A percentile compares a stretch with the other conserved stretches of the same genome.
phyloP scores from a whole-genome alignment of 1,140 invertebrate species.

The Melitaea cinxia region DNA sequence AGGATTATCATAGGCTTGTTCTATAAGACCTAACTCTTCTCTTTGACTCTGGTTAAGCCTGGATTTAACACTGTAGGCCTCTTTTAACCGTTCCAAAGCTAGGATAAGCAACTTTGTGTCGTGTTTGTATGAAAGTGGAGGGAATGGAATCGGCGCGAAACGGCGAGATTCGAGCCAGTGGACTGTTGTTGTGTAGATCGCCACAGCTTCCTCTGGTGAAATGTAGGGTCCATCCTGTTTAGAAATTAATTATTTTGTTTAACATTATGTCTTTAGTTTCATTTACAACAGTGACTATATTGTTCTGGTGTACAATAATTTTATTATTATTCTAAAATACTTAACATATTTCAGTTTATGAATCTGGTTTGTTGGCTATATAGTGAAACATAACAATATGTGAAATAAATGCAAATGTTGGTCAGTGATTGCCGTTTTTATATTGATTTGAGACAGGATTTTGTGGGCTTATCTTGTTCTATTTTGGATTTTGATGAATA shows the following conservation, averaged over 20 bases:
- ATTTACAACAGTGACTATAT: too few species aligned
- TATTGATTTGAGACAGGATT: too few species aligned
- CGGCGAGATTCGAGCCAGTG: conserved; percentile 99
- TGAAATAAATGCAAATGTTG: too few species aligned
- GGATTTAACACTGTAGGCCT: conserved; percentile 99
- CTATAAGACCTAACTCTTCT: conserved; percentile 98
- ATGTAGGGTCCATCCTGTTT: conserved; percentile 98
- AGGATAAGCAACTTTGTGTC: conserved; percentile 99
- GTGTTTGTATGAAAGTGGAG: conserved; percentile 99
- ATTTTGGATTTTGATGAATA: too few species aligned
- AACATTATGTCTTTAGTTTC: neutral
- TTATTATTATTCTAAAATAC: too few species aligned
- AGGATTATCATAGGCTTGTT: conserved; percentile 99
- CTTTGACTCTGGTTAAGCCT: conserved; percentile 99
- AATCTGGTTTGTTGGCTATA: too few species aligned
- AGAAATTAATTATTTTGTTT: conserved; percentile 1
- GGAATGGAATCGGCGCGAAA: conserved; percentile 99
- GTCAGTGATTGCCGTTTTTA: too few species aligned
- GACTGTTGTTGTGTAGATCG: conserved; percentile 99
- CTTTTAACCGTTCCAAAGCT: conserved; percentile 97
- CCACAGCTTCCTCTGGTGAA: conserved; percentile 99
- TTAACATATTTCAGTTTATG: too few species aligned
- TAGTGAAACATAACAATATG: too few species aligned
- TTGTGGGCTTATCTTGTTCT: too few species aligned
- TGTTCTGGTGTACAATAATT: too few species aligned